A percentile compares a stretch with the other conserved stretches of the same genome.
Evolutionary conservation across 2,113 vertebrate genomes (phyloP).

Genomic region (Hippoglossus stenolepis): DNA sequence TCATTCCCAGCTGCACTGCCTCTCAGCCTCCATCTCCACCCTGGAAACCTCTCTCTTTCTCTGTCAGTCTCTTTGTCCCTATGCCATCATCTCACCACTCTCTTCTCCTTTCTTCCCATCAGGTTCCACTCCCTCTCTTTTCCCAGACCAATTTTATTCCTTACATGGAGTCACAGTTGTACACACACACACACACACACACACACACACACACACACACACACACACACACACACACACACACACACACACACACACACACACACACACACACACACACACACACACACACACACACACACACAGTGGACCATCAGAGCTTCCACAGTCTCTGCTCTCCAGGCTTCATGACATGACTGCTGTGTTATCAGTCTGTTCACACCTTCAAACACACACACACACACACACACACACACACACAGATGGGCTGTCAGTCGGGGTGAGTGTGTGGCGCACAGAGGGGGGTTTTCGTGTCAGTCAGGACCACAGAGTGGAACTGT

Average conservation of each 20-base stretch:
- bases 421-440: constrained; percentile 36
- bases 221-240: too few species aligned
- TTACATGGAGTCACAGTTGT: constrained; percentile 37
- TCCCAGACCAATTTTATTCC: constrained; percentile 55
- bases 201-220: neutral
- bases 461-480: constrained; percentile 54
- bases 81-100: constrained; percentile 49
- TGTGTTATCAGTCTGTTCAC: neutral
- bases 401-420: constrained; percentile 26
- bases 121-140: constrained; percentile 3
- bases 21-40: constrained; percentile 23
- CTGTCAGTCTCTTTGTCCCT: constrained; percentile 22
- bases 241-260: too few species aligned
- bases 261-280: too few species aligned
- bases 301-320: neutral
- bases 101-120: constrained; percentile 29
- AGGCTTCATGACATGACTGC: neutral
- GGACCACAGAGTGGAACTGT: constrained; percentile 57
- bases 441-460: constrained; percentile 34
- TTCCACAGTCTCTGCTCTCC: neutral
- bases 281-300: too few species aligned
- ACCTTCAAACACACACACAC: neutral
- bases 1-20: constrained; percentile 12
- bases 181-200: constrained; percentile 35
- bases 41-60: constrained; percentile 29